A percentile compares a stretch with the other conserved stretches of the same genome.
Evolutionary conservation across 2,113 vertebrate genomes (phyloP).

Genomic region (Meleagris gallopavo): DNA sequence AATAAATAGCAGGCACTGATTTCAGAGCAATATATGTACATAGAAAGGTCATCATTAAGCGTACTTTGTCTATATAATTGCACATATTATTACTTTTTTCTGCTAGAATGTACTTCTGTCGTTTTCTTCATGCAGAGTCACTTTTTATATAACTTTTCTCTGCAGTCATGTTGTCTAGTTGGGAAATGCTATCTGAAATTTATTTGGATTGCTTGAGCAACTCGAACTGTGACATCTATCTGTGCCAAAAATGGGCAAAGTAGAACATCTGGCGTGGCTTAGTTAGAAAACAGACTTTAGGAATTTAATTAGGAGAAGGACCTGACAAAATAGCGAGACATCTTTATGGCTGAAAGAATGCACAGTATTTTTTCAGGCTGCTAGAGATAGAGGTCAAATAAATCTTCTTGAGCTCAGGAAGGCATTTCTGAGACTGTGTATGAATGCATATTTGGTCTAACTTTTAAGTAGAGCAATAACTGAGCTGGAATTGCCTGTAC

Average conservation of each 20-base stretch:
- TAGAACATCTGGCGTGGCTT: neutral
- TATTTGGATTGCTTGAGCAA: neutral
- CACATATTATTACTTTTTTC: neutral
- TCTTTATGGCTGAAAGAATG: neutral
- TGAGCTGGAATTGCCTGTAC: neutral
- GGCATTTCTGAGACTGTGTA: neutral
- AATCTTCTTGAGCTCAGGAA: neutral
- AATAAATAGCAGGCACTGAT: neutral
- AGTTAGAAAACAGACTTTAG: neutral
- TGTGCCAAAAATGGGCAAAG: neutral
- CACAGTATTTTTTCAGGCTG: neutral
- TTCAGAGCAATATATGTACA: neutral
- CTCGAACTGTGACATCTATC: neutral
- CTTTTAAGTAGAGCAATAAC: neutral
- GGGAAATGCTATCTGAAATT: neutral
- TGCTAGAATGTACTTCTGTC: neutral
- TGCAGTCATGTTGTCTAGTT: neutral
- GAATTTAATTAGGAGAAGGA: neutral
- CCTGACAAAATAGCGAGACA: neutral
- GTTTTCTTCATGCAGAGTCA: neutral
- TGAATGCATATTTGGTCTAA: neutral
- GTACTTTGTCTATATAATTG: neutral
- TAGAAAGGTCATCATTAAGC: neutral
- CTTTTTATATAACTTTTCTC: neutral
- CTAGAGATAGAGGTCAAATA: neutral